Evolutionary conservation across 2,113 vertebrate genomes (phyloP).

Genomic region (Psophia crepitans): DNA sequence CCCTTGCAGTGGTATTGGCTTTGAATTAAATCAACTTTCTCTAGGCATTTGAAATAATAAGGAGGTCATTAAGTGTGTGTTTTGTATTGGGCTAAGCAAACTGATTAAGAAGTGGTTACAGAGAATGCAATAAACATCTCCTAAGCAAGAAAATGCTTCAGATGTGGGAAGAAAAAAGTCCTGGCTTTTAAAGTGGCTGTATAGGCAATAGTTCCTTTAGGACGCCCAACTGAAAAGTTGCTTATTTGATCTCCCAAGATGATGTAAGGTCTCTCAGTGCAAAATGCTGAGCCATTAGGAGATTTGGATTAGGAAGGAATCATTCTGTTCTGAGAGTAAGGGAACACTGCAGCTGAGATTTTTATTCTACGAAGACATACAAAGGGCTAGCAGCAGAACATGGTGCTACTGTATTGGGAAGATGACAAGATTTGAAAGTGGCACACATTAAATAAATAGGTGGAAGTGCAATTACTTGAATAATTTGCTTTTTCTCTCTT

Average conservation of each 20-base stretch:
- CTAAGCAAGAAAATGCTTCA: neutral
- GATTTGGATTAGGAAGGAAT: neutral
- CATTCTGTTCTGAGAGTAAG: neutral
- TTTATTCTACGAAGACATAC: neutral
- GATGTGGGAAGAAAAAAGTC: neutral
- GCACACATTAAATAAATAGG: conserved; percentile 62
- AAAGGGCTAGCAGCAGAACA: neutral
- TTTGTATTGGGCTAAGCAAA: neutral
- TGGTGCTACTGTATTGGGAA: conserved; percentile 30
- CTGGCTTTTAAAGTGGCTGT: neutral
- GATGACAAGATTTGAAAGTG: conserved; percentile 53
- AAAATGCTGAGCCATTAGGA: neutral
- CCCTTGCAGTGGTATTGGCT: neutral
- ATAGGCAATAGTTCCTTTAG: neutral
- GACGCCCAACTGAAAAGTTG: neutral
- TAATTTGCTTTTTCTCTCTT: conserved; percentile 17
- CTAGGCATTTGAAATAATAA: neutral
- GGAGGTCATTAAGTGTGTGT: neutral
- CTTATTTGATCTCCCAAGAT: neutral
- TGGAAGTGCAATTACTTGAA: conserved; percentile 57
- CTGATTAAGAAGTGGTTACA: neutral
- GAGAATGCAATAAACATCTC: neutral
- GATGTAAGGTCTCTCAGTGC: neutral
- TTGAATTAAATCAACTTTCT: conserved; percentile 6
- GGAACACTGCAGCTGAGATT: neutral